Conservation (phyloP, 2,113 vertebrate genomes). For the Nibea coibor region DNA sequence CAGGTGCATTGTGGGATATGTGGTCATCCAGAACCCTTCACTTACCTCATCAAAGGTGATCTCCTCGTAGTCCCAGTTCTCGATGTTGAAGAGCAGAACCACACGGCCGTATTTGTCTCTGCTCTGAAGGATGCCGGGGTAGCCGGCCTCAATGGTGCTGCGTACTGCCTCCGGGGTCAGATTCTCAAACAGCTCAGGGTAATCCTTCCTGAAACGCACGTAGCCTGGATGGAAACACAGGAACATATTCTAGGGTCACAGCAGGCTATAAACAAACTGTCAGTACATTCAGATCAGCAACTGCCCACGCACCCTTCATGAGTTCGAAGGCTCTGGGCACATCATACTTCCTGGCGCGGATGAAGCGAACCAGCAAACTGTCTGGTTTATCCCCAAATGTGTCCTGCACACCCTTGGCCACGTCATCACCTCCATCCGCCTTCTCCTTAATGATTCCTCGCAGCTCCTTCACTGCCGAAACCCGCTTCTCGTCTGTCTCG, state of each 20-base stretch:
- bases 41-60: slow-evolving; percentile 96
- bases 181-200: slow-evolving; percentile 95
- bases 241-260: background rate
- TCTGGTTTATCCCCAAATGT: slow-evolving; percentile 86
- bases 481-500: slow-evolving; percentile 90
- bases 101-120: slow-evolving; percentile 96
- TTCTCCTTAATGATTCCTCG: slow-evolving; percentile 86
- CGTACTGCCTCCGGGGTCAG: slow-evolving; percentile 91
- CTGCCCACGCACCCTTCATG: slow-evolving; percentile 87
- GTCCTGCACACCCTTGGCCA: slow-evolving; percentile 87
- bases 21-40: background rate
- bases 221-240: slow-evolving; percentile 85
- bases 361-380: slow-evolving; percentile 90
- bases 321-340: slow-evolving; percentile 91
- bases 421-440: slow-evolving; percentile 84
- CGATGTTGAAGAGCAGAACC: slow-evolving; percentile 97
- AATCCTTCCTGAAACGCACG: slow-evolving; percentile 93
- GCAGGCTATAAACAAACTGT: background rate
- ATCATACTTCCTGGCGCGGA: slow-evolving; percentile 94
- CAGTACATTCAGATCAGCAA: background rate
- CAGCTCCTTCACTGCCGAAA: slow-evolving; percentile 86
- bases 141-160: slow-evolving; percentile 96
- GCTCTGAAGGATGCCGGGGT: slow-evolving; percentile 92
- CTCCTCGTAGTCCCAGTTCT: slow-evolving; percentile 98
- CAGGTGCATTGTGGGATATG: slow-evolving; percentile 4